These are phyloP conservation scores for Sciaenops ocellatus DNA, from an alignment of 2,797 vertebrate genomes.

Conservation along the genomic window DNA sequence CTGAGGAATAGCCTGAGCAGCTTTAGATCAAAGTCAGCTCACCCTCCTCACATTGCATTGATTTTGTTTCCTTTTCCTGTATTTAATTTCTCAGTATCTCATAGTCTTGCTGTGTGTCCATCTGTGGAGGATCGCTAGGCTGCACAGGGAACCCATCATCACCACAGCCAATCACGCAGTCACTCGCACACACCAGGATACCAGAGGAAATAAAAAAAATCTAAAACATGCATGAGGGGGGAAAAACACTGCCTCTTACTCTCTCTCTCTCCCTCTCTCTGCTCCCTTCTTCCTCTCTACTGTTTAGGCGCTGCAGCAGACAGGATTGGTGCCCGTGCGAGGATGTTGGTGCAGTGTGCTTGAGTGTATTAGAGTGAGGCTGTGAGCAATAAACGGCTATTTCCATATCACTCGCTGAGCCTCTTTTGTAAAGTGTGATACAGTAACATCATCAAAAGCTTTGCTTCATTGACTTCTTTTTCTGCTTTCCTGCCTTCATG, in stretches of 20 bases:
- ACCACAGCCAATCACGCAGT: conserved; percentile 60
- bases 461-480: conserved; percentile 24
- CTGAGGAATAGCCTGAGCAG: conserved; percentile 67
- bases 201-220: conserved; percentile 48
- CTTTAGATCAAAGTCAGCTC: conserved; percentile 77
- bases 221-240: conserved; percentile 73
- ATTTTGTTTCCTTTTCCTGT: conserved; percentile 79
- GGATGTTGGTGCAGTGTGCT: conserved; percentile 77
- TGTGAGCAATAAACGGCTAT: conserved; percentile 35
- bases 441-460: conserved; percentile 13
- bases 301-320: conserved; percentile 76
- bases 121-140: conserved; percentile 67
- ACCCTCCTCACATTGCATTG: conserved; percentile 75
- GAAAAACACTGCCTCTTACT: conserved; percentile 38
- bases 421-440: conserved; percentile 14
- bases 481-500: not conserved
- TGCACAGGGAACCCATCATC: conserved; percentile 60
- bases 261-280: conserved; percentile 25
- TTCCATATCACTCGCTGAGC: conserved; percentile 15
- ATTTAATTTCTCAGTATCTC: conserved; percentile 78
- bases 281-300: conserved; percentile 63
- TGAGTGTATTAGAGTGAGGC: conserved; percentile 50
- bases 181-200: conserved; percentile 30
- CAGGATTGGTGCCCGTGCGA: conserved; percentile 64
- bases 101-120: conserved; percentile 73